Conservation (phyloP, 2,797 vertebrate species). For the Antennarius maculatus region DNA sequence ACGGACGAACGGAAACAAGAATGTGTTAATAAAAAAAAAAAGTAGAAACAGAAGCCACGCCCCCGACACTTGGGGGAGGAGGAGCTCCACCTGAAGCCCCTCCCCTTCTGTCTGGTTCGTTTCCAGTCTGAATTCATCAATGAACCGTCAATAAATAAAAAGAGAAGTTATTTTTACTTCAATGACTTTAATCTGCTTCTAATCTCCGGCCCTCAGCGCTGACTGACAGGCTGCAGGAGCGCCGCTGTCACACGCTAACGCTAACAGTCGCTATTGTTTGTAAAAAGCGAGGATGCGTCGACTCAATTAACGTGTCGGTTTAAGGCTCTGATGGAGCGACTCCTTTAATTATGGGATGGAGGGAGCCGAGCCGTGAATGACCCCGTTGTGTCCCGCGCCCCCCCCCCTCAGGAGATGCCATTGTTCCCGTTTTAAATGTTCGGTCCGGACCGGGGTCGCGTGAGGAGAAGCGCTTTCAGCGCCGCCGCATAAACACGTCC, state of each 20-base stretch:
- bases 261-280: slow-evolving; percentile 33
- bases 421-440: slow-evolving; percentile 10
- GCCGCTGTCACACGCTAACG: slow-evolving; percentile 26
- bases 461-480: slow-evolving; percentile 4
- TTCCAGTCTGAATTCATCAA: neutral
- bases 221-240: slow-evolving; percentile 31
- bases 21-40: too few relatives aligned
- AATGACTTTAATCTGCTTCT: too few relatives aligned
- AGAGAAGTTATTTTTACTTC: too few relatives aligned
- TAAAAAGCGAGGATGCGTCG: neutral
- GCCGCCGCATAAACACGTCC: neutral
- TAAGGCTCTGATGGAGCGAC: too few relatives aligned
- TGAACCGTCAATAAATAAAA: too few relatives aligned
- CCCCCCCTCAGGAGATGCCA: neutral
- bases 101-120: too few relatives aligned
- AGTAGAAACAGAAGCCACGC: too few relatives aligned
- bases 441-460: slow-evolving; percentile 23
- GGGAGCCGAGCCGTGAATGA: slow-evolving; percentile 8
- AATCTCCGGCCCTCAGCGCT: slow-evolving; percentile 11
- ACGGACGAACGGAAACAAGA: too few relatives aligned
- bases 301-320: too few relatives aligned
- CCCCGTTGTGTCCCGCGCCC: slow-evolving; percentile 9
- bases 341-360: neutral
- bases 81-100: too few relatives aligned
- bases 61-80: too few relatives aligned